Base-by-base conservation (phyloP, 2,888 invertebrate genomes). In the Drosophila cyrtoloma region DNA sequence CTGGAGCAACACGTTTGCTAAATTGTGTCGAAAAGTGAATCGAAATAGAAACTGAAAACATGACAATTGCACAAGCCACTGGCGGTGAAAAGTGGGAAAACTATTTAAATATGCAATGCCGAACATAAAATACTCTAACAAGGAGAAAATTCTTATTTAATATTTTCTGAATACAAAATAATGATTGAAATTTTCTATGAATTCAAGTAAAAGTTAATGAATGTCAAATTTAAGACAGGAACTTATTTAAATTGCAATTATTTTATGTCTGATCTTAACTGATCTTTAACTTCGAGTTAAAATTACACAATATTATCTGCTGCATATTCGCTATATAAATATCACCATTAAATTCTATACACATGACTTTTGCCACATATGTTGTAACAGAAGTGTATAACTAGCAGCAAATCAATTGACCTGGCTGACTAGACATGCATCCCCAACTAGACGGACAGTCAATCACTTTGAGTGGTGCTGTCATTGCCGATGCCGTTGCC, bases 401-500 rank as follows among this genome's bases (percentile, higher is more conserved):
- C 67, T 57, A 55, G 61, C 77, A 71, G 53, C 71, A 81, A 78
- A 77, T 84, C 81, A 81, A 68, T 68, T 39, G 57, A 57, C 39
- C 60, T 35, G 58, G 22, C 63, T 58, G 65, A 47, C 79, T 65
- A 64, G 69, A 63, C 70, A 64, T 72, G 37, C 67, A 63, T 53
- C 42, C 9, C 14, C 35, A 65, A 55, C 78, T 53, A 50, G 42
- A 62, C 65, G 64, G 64, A 53, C 79, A 71, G 75, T 84, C 88
- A 84, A 84, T 84, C 86, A 85, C 64, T 69, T 85, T 85, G 84
- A 87, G 88, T 82, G 83, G 70, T 66, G 60, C 62, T 72, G 76
- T 67, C 76, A 67, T 56, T 77, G 67, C 28, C 56, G 47, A 26
- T 44, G 67, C 55, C 35, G 30, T 26, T 19, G 52, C 28, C 32